Percentiles rank a stretch among this genome's conserved stretches.
These are phyloP conservation scores for Sphaerophoria taeniata DNA, from an alignment of 2,888 invertebrate genomes.

Conservation along the genomic window DNA sequence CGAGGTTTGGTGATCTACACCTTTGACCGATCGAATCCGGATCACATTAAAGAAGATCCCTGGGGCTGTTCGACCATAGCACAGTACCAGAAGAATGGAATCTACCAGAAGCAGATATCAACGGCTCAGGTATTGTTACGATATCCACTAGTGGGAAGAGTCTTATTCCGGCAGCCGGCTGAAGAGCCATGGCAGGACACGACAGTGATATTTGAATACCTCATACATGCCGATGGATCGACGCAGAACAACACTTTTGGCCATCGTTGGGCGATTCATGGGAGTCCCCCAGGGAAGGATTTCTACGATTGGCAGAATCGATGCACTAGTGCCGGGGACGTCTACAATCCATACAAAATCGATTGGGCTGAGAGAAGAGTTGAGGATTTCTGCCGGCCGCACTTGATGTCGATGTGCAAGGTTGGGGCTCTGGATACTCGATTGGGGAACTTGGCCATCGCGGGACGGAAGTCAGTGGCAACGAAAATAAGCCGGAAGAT, in stretches of 20 bases:
- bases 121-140: conserved; percentile 92
- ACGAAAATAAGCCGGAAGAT: conserved; percentile 87
- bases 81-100: conserved; percentile 86
- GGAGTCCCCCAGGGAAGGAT: conserved; percentile 90
- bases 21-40: conserved; percentile 78
- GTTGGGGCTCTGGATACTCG: conserved; percentile 91
- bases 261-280: conserved; percentile 94
- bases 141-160: conserved; percentile 94
- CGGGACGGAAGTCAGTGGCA: conserved; percentile 88
- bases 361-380: conserved; percentile 86
- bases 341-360: conserved; percentile 91
- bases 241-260: conserved; percentile 88
- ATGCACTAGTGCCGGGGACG: conserved; percentile 90
- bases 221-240: conserved; percentile 94
- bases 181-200: conserved; percentile 94
- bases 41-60: conserved; percentile 79
- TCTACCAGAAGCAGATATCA: conserved; percentile 88
- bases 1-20: conserved; percentile 85
- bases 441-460: conserved; percentile 88
- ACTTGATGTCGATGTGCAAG: conserved; percentile 86
- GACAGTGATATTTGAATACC: conserved; percentile 90
- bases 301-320: conserved; percentile 95
- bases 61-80: conserved; percentile 86
- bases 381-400: conserved; percentile 85
- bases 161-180: conserved; percentile 91